phyloP scores from a whole-genome alignment of 2,888 invertebrate species.

The Rotaria macrura region DNA sequence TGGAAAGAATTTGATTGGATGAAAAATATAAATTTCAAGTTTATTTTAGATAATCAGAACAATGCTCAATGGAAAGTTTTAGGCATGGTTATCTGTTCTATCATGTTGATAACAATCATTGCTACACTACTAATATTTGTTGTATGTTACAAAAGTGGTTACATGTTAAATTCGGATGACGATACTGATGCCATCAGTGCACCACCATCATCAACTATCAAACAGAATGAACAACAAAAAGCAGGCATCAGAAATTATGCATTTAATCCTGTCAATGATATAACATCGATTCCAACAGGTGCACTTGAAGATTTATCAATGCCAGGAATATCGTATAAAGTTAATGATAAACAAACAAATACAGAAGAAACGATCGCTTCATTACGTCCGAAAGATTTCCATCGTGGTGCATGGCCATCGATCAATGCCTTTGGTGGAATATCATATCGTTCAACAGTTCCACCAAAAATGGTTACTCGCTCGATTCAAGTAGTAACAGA shows the following conservation, averaged over 20 bases:
- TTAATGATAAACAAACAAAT: constrained; percentile 7
- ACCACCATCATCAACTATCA: neutral
- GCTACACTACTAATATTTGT: neutral
- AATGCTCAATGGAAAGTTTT: constrained; percentile 13
- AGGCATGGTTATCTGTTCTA: neutral
- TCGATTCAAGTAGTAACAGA: neutral
- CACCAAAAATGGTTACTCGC: neutral
- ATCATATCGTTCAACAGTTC: neutral
- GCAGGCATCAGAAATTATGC: neutral
- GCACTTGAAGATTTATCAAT: neutral
- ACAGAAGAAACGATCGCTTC: neutral
- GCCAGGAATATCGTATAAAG: neutral
- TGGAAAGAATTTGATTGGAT: neutral
- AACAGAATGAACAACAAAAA: neutral
- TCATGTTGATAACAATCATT: neutral
- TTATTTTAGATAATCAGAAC: neutral
- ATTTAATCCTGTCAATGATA: neutral
- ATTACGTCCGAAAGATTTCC: neutral
- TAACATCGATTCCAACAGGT: neutral
- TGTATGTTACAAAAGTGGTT: neutral
- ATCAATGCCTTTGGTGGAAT: neutral
- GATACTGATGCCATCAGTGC: neutral
- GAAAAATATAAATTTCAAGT: no score
- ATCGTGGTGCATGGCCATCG: neutral
- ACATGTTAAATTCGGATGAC: neutral